Base-by-base conservation (phyloP, 2,888 invertebrate genomes). In the Lasioglossum vierecki region DNA sequence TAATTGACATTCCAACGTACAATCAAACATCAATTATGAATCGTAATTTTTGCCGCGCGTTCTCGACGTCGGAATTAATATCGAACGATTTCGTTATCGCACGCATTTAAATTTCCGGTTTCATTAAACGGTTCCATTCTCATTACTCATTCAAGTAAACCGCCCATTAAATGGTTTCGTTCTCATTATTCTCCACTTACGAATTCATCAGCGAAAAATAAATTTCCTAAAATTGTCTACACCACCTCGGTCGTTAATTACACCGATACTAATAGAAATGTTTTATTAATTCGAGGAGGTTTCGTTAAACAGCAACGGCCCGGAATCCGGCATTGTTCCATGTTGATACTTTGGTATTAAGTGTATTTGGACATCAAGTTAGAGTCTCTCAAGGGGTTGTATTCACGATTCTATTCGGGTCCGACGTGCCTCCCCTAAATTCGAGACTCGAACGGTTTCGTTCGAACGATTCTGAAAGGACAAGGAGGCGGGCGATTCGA, bases 401-500 rank as follows among this genome's bases (percentile, higher is more conserved):
- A 73, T 49, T 60, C 57, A n/a, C 35, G 30, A 73, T 49, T 70
- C 39, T 6, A 35, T 66, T 49, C 76, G 46, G 30, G 46, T 9
- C 77, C n/a, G 39, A 18, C 6, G 46, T 13, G 41, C 60, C 74
- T 39, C 73, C 53, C 68, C 68, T 57, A 53, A 41, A 77, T 82
- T 82, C 70, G 71, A 53, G 75, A 26, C 74, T 49, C 70, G 53
- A 63, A 71, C 71, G 74, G 60, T 53, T 74, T 71, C 41, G 75
- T 44, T 41, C 49, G 63, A 63, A 53, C 84, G 44, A 75, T 79
- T 79, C 71, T 72, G 71, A 83, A 84, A 76, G 84, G 83, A 78
- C 53, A 75, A 75, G 74, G 78, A 75, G 83, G 78, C 60, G 53
- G 18, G 41, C 18, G 39, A 60, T 75, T 84, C 60, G 71, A 84